phyloP scores from a whole-genome alignment of 2,888 invertebrate genomes.

The Sepioteuthis lessoniana region DNA sequence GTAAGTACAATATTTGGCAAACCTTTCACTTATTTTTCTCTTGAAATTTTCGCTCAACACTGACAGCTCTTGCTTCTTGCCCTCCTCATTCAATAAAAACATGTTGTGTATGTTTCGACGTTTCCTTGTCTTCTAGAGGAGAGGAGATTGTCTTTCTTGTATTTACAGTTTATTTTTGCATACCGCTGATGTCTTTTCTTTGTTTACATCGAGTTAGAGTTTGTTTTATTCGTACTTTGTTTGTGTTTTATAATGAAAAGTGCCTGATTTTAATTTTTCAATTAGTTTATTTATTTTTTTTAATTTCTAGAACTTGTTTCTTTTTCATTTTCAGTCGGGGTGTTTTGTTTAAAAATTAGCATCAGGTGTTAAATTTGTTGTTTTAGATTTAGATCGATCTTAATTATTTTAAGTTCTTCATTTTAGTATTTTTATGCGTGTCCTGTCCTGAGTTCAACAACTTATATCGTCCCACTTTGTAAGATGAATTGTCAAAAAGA shows the following conservation, averaged over 20 bases:
- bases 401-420: background rate
- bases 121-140: background rate
- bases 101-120: background rate
- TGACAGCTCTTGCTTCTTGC: background rate
- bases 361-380: background rate
- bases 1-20: constrained; percentile 76
- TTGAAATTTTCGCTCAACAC: background rate
- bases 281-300: background rate
- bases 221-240: background rate
- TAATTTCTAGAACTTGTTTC: background rate
- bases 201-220: background rate
- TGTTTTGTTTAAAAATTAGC: background rate
- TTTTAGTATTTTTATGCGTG: background rate
- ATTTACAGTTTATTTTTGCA: background rate
- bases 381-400: background rate
- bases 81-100: background rate
- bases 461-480: no score
- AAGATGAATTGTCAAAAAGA: no score
- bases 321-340: background rate
- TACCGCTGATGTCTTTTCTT: background rate
- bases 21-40: constrained; percentile 38
- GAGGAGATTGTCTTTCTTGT: background rate
- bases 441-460: no score
- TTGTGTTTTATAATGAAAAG: background rate
- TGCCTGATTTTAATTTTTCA: background rate